These are phyloP conservation scores for Panthera leo DNA, from an alignment of 2,113 vertebrate species.

Conservation along the genomic window DNA sequence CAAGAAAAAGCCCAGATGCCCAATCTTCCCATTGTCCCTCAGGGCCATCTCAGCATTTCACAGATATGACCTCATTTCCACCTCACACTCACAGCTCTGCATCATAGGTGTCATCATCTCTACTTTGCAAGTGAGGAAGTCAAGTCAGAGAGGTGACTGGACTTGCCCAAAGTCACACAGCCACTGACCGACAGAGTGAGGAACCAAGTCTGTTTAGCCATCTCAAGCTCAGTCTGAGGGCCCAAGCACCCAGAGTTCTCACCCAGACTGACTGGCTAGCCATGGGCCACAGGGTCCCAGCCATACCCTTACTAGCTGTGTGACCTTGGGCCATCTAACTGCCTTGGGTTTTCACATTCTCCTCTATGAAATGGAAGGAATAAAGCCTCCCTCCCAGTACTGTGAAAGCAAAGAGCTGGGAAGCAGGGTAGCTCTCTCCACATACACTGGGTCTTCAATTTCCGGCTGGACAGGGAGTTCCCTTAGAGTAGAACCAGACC, in stretches of 20 bases:
- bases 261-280: not conserved
- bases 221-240: not conserved
- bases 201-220: not conserved
- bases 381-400: not conserved
- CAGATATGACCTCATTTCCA: not conserved
- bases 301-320: not conserved
- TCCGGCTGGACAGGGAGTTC: not conserved
- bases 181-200: not conserved
- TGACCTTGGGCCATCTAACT: not conserved
- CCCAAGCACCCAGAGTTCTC: not conserved
- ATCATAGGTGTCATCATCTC: not conserved
- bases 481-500: not conserved
- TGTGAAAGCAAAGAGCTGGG: accelerated
- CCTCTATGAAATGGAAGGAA: not conserved
- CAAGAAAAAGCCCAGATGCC: not conserved
- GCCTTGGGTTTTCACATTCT: not conserved
- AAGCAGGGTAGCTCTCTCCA: not conserved
- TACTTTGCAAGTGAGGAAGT: not conserved
- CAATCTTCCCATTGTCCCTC: not conserved
- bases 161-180: not conserved
- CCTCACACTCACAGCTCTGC: not conserved
- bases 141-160: not conserved
- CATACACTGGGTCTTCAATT: not conserved
- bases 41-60: not conserved
- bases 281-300: not conserved